Conservation (phyloP, 2,797 vertebrate genomes). For the Tiaroga cobitis region DNA sequence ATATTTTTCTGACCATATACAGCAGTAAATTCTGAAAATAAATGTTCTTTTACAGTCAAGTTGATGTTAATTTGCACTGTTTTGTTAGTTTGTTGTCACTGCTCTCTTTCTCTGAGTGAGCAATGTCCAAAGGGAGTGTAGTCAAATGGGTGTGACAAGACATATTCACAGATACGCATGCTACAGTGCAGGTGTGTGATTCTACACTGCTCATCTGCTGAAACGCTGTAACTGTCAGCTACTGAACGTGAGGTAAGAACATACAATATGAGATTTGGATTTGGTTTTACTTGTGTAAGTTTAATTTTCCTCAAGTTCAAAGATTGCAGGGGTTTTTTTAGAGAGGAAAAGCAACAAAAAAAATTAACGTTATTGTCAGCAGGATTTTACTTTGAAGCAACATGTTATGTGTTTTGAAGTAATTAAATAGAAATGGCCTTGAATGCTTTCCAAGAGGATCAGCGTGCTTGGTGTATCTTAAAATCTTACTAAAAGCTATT, state of each 20-base stretch:
- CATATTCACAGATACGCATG: not conserved
- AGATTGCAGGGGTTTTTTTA: not conserved
- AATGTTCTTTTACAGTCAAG: conserved; percentile 22
- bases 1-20: conserved; percentile 45
- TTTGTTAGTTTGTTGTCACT: conserved; percentile 8
- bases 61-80: not conserved
- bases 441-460: not conserved
- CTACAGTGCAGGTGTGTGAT: not conserved
- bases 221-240: not conserved
- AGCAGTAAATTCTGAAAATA: conserved; percentile 31
- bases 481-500: not conserved
- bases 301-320: not conserved
- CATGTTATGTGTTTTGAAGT: not conserved
- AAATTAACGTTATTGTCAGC: not conserved
- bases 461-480: not conserved
- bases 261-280: not conserved
- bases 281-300: not conserved
- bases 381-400: not conserved
- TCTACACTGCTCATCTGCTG: too few species aligned
- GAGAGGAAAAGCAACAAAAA: not conserved
- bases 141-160: conserved; percentile 9
- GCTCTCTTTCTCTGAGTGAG: not conserved
- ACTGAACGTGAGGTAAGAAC: not conserved
- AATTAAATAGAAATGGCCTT: not conserved
- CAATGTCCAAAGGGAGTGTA: conserved; percentile 33